Evolutionary conservation across 1,140 invertebrate genomes (phyloP), one percentile per base, ranked within the genome.

Genomic region (Heterodera carotae): DNA sequence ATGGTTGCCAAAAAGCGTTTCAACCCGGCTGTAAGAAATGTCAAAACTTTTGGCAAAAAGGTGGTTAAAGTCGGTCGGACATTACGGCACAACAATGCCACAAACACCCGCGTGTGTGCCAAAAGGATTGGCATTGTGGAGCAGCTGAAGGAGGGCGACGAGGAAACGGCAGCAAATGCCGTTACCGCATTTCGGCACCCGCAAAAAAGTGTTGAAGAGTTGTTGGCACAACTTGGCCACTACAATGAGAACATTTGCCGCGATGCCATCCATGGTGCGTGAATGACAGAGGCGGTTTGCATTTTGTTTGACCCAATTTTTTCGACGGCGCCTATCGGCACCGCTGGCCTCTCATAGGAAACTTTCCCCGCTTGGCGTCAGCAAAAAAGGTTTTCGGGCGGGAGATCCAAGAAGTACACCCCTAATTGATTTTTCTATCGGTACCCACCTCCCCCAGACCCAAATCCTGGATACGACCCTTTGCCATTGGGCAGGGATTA

Each of bases 181-280:
- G 56, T 27, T n/a, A n/a, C n/a, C 27, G 64, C 12, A 33, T 0
- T 8, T 31, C 34, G 34, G 36, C 25, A 59, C 36, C 27, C 53
- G 36, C 53, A 59, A 74, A 74, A 62, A 36, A 36, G 64, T 25
- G 6, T 56, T 7, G 72, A 74, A 22, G 56, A 62, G 22, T 27
- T 59, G 29, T 34, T 74, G 36, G 59, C 72, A 12, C 72, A 74
- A 10, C 56, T 74, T 15, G 27, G 56, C 15, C 72, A 74, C 34
- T 64, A 74, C 72, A 74, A 74, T 36, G 72, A 74, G 12, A 74
- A 74, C 64, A 74, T 74, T 25, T 36, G 72, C 64, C 59, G 53
- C 18, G 64, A 59, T 56, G 72, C 72, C 12, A 74, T 74, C 36
- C 64, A 64, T 62, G 72, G 72, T 74, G 27, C 15, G 18, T 18